phyloP scores from a whole-genome alignment of 2,888 invertebrate species.

The Cheilosia vulpina region DNA sequence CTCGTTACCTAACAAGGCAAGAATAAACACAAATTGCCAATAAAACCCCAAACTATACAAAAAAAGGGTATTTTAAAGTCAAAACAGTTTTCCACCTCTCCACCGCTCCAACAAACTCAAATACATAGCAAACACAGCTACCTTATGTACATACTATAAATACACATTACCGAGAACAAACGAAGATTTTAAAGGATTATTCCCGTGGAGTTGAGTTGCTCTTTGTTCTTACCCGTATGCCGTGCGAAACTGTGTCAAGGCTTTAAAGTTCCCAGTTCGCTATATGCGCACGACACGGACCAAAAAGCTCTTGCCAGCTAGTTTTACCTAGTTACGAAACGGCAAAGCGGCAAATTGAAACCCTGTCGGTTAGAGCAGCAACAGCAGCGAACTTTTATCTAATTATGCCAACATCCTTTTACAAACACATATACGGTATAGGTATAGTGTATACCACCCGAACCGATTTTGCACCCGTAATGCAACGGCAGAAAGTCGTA shows the following conservation, averaged over 20 bases:
- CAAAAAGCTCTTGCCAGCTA: conserved; percentile 58
- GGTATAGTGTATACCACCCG: background rate
- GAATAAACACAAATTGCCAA: conserved; percentile 1
- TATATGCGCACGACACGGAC: conserved; percentile 57
- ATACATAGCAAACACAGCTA: no score
- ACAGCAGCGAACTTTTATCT: conserved; percentile 68
- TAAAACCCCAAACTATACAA: background rate
- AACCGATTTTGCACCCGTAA: conserved; percentile 42
- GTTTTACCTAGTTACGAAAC: conserved; percentile 28
- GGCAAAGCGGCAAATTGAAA: conserved; percentile 26
- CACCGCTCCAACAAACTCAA: no score
- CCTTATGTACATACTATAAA: background rate
- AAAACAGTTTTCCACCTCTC: no score
- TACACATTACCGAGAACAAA: conserved; percentile 7
- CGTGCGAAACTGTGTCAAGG: conserved; percentile 68
- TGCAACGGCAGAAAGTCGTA: conserved; percentile 39
- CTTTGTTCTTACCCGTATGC: conserved; percentile 44
- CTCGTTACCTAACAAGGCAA: background rate
- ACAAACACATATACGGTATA: background rate
- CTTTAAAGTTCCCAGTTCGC: conserved; percentile 65
- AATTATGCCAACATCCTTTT: conserved; percentile 67
- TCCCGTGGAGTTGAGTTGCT: conserved; percentile 52
- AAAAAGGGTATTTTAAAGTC: background rate
- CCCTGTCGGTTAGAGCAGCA: conserved; percentile 21
- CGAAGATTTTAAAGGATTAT: conserved; percentile 36